Percentiles rank a stretch among this genome's conserved stretches.
These are phyloP conservation scores for Drosophila kikkawai DNA, from an alignment of 1,140 invertebrate species.

Conservation along the genomic window DNA sequence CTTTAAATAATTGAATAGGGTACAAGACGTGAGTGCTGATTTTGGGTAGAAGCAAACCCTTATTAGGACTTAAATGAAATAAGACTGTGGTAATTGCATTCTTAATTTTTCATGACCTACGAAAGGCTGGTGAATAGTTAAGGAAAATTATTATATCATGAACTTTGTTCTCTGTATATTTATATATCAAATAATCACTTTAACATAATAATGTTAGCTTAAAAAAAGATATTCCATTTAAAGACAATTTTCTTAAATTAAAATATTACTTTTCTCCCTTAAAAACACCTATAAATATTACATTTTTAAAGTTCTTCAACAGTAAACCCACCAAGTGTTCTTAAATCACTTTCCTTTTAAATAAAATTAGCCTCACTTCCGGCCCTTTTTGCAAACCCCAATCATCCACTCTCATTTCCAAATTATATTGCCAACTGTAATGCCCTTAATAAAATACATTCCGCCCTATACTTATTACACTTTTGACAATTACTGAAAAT, in stretches of 20 bases:
- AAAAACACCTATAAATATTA: not conserved
- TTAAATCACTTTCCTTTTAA: not conserved
- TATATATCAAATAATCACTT: not conserved
- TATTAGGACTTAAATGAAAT: conserved; percentile 1
- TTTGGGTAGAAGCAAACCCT: not conserved
- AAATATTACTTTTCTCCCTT: not conserved
- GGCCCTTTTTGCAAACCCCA: not conserved
- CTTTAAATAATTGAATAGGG: conserved; percentile 23
- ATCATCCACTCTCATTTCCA: not conserved
- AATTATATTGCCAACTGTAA: not conserved
- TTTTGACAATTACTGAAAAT: conserved; percentile 33
- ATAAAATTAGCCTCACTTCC: not conserved
- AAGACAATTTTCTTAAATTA: not conserved
- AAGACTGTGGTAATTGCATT: conserved; percentile 9
- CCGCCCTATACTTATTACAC: not conserved
- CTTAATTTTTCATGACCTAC: not conserved
- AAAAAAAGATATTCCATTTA: not conserved
- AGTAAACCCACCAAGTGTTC: not conserved
- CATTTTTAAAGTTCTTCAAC: not conserved
- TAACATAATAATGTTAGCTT: not conserved
- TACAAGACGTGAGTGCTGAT: not conserved
- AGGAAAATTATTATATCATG: too few relatives aligned
- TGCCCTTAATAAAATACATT: conserved; percentile 5
- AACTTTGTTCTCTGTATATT: too few relatives aligned
- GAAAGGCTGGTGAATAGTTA: not conserved